Conservation (phyloP, 2,797 vertebrate genomes). For the Brachymystax lenok region DNA sequence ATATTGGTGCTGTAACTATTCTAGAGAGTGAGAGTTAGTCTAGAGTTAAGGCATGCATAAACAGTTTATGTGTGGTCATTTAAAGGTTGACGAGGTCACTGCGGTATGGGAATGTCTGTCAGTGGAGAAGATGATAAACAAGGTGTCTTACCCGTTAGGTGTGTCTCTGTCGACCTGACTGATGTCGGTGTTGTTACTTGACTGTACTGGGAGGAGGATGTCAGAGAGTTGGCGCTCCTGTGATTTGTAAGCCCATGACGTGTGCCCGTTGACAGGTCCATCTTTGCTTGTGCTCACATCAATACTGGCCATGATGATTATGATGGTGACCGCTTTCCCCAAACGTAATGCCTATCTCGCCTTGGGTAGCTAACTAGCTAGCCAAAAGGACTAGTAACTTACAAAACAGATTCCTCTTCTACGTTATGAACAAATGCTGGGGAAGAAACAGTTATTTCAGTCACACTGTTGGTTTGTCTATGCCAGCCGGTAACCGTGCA, state of each 20-base stretch:
- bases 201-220: slow-evolving; percentile 22
- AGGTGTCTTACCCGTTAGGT: slow-evolving; percentile 37
- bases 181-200: slow-evolving; percentile 33
- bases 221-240: slow-evolving; percentile 27
- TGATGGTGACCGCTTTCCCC: neutral
- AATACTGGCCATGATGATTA: slow-evolving; percentile 1
- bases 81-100: neutral
- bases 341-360: neutral
- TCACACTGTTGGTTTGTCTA: neutral
- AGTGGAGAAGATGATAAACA: neutral
- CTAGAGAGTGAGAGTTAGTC: too few species aligned
- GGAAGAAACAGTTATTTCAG: neutral
- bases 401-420: neutral
- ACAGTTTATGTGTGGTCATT: neutral
- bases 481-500: neutral
- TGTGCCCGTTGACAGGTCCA: slow-evolving; percentile 25
- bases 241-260: slow-evolving; percentile 40
- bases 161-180: slow-evolving; percentile 5
- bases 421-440: neutral
- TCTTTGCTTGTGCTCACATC: slow-evolving; percentile 26
- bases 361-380: neutral
- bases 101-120: too few species aligned
- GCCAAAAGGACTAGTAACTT: neutral
- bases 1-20: neutral
- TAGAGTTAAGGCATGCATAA: too few species aligned